Conservation (phyloP, 2,113 vertebrate genomes). For the Pelecanus crispus region DNA sequence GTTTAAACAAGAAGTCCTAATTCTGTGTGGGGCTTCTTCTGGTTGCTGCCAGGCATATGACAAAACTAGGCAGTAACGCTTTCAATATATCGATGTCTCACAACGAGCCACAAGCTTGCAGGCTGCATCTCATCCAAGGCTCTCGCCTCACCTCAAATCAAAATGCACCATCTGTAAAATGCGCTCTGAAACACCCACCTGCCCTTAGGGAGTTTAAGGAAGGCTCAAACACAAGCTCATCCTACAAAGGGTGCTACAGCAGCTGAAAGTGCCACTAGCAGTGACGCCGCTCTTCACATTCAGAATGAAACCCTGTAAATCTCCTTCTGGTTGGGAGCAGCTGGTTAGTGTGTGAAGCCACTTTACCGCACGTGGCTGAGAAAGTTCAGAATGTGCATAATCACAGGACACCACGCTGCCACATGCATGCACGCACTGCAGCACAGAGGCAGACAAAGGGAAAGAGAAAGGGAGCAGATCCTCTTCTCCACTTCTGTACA, state of each 20-base stretch:
- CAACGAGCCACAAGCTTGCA: neutral
- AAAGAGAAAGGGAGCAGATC: neutral
- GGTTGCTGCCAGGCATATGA: neutral
- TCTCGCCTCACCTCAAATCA: neutral
- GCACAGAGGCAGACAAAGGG: neutral
- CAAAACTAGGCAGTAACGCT: neutral
- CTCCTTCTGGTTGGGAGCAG: neutral
- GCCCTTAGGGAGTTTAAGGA: neutral
- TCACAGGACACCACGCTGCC: neutral
- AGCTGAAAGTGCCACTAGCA: neutral
- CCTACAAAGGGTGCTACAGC: neutral
- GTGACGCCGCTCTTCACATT: neutral
- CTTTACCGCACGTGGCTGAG: neutral
- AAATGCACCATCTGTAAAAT: neutral
- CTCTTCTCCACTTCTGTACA: neutral
- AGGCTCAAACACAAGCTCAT: neutral
- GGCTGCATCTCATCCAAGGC: neutral
- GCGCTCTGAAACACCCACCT: neutral
- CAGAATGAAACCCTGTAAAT: neutral
- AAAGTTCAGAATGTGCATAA: neutral
- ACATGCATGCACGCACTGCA: neutral
- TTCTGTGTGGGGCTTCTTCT: neutral
- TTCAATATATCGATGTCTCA: neutral
- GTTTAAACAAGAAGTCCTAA: neutral
- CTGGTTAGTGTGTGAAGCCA: neutral